Evolutionary conservation across 2,113 vertebrate species (phyloP).

Genomic region (Rostratula benghalensis): DNA sequence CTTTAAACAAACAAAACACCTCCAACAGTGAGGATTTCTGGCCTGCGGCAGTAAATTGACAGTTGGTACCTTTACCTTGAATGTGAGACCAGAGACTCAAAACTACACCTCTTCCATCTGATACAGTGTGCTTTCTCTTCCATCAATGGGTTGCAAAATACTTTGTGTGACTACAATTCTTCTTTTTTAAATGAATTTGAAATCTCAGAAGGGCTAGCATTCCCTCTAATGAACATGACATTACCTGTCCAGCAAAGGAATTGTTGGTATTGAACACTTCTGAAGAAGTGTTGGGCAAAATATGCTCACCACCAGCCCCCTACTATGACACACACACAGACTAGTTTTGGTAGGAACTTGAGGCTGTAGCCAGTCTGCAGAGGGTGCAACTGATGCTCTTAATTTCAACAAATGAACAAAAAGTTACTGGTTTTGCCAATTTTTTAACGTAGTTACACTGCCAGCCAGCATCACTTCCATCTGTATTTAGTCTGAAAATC

Average conservation of each 20-base stretch:
- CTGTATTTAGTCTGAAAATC: conserved; percentile 58
- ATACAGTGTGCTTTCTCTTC: not conserved
- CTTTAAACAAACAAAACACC: not conserved
- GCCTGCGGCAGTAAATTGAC: not conserved
- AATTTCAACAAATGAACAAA: conserved; percentile 15
- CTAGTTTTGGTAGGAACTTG: not conserved
- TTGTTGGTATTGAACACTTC: not conserved
- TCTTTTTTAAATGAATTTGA: not conserved
- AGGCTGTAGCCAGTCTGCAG: not conserved
- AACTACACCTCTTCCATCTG: not conserved
- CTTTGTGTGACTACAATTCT: not conserved
- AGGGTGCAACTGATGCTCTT: not conserved
- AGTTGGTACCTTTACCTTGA: not conserved
- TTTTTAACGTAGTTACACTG: not conserved
- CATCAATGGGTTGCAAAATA: not conserved
- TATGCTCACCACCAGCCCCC: too few species aligned
- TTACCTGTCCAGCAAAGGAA: not conserved
- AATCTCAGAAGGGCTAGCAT: not conserved
- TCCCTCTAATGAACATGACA: not conserved
- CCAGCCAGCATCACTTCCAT: conserved; percentile 46
- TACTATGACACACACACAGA: too few species aligned
- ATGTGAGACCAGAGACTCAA: not conserved
- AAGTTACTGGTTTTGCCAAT: not conserved
- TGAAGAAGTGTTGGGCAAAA: not conserved
- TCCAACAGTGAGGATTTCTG: not conserved